Evolutionary conservation across 1,140 invertebrate genomes (phyloP), one percentile per base, ranked within the genome.

Genomic region (Nasonia giraulti): DNA sequence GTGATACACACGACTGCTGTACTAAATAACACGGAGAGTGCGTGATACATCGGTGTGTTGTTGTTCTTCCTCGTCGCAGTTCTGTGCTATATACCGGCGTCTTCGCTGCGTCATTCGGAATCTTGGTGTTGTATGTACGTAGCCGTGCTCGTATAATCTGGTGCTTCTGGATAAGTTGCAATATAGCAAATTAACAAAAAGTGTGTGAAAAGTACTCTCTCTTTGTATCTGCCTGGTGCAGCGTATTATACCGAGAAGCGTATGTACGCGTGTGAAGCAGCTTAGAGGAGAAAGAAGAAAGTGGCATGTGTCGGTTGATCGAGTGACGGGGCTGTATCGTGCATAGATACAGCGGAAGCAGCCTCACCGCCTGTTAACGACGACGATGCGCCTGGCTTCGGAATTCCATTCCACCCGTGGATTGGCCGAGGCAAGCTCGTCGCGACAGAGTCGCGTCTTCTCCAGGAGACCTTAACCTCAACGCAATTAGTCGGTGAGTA

Each of bases 401-500:
- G 50, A 27, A 33, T 27, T 10, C 23, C 69, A 44, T 20, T 55
- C 37, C 17, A 73, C 50, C 17, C 71, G 80, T 7, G 69, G 44
- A 74, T 74, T 44, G 50, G 20, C 50, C 73, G 81, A 76, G 81
- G 73, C 71, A 76, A 82, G 2, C 31, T 76, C 50, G 81, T 76
- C 50, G 81, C 75, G 62, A 75, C 75, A 33, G 31, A 78, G 37
- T 78, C 82, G 62, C 40, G 10, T 78, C 37, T 71, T 78, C 62
- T 69, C 82, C 82, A 78, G 82, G 75, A 83, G 74, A 37, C 82
- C 82, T 78, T 83, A 83, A 78, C 74, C 62, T 77, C 75, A 44
- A 69, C 73, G 81, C 27, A 62, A 82, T 82, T 82, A 82, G 14
- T 50, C 81, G 73, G 81, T 82, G 73, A 82, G 81, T 82, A 75